Evolutionary conservation across 1,140 invertebrate genomes (phyloP).

Genomic region (Drosophila melanica): DNA sequence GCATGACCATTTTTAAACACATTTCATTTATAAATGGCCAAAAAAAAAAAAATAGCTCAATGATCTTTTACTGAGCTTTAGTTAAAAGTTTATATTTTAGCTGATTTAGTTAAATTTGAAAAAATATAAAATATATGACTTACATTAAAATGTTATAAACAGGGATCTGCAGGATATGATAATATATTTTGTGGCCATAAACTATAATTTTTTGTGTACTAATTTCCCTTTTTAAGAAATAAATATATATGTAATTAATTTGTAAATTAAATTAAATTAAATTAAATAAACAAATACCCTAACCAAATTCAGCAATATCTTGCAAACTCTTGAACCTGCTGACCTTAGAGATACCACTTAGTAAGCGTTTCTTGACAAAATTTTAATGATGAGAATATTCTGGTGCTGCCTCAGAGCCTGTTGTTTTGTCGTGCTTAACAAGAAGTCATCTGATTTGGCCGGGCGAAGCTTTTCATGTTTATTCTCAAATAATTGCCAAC

Average conservation of each 20-base stretch:
- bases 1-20: neutral
- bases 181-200: too few species aligned
- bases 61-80: neutral
- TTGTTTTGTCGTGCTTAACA: conserved; percentile 42
- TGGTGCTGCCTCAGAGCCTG: neutral
- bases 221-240: too few species aligned
- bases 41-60: neutral
- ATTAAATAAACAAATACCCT: too few species aligned
- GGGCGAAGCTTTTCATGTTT: conserved; percentile 66
- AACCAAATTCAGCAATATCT: neutral
- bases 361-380: conserved; percentile 8
- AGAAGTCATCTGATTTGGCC: conserved; percentile 65
- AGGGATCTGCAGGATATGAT: too few species aligned
- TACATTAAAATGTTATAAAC: too few species aligned
- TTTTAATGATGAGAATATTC: conserved; percentile 6
- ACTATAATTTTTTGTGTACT: too few species aligned
- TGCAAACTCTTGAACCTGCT: neutral
- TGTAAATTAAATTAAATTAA: too few species aligned
- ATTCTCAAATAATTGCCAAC: conserved; percentile 79
- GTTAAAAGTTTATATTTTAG: too few species aligned
- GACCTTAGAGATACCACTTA: conserved; percentile 1
- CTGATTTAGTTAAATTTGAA: too few species aligned
- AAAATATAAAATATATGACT: too few species aligned
- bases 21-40: conserved; percentile 1
- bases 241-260: too few species aligned